Evolutionary conservation across 2,888 invertebrate species (phyloP).

Genomic region (Idaea dimidiata): DNA sequence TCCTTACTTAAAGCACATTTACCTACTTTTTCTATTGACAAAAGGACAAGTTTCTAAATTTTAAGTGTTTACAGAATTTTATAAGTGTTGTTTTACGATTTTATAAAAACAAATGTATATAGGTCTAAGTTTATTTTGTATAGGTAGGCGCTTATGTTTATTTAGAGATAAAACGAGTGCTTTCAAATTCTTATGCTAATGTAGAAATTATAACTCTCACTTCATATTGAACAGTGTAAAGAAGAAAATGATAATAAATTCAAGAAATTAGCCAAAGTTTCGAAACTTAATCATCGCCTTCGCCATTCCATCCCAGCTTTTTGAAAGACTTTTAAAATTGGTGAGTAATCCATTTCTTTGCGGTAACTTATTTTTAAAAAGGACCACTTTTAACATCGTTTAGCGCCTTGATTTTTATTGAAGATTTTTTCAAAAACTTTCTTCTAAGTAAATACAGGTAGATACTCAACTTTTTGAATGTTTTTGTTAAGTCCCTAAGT

Average conservation of each 20-base stretch:
- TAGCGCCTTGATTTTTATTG: conserved; percentile 41
- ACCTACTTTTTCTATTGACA: conserved; percentile 37
- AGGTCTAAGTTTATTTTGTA: background rate
- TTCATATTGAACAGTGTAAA: conserved; percentile 35
- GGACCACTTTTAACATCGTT: conserved; percentile 37
- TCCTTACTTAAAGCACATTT: conserved; percentile 59
- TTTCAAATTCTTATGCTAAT: conserved; percentile 9
- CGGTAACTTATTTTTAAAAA: conserved; percentile 46
- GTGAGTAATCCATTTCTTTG: conserved; percentile 49
- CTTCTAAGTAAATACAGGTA: background rate
- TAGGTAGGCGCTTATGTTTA: background rate
- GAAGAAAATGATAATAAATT: conserved; percentile 44
- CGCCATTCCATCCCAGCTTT: conserved; percentile 39
- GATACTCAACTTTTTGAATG: too few species aligned
- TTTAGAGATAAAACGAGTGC: background rate
- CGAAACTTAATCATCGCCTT: conserved; percentile 44
- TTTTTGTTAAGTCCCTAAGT: too few species aligned
- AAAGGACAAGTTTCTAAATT: conserved; percentile 6
- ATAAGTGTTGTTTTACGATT: background rate
- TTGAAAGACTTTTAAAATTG: conserved; percentile 51
- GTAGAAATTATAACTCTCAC: conserved; percentile 26
- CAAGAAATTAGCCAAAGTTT: conserved; percentile 46
- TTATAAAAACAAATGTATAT: background rate
- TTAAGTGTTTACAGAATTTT: conserved; percentile 8
- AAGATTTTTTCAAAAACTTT: conserved; percentile 16